These are phyloP conservation scores for Aphis gossypii DNA, from an alignment of 1,140 invertebrate genomes.

Conservation along the genomic window DNA sequence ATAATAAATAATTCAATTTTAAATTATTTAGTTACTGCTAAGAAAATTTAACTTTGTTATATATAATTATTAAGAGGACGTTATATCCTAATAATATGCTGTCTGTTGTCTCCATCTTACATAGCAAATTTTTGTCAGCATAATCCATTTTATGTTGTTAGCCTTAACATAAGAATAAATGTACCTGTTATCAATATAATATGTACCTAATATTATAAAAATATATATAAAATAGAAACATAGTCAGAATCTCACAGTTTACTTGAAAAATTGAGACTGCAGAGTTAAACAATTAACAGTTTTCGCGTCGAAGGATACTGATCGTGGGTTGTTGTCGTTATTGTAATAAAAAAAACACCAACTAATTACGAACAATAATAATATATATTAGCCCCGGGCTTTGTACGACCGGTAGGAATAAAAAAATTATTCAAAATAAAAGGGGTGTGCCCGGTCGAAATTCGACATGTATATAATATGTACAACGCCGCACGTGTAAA, in stretches of 20 bases:
- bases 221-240: neutral
- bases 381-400: neutral
- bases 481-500: constrained; percentile 16
- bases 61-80: no score
- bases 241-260: neutral
- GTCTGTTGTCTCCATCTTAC: no score
- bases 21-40: neutral
- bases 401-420: neutral
- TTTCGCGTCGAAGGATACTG: no score
- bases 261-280: neutral
- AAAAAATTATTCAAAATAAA: constrained; percentile 10
- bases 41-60: neutral
- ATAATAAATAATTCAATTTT: neutral
- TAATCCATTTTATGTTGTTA: no score
- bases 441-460: constrained; percentile 33
- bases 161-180: no score
- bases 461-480: neutral
- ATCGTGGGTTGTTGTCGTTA: no score
- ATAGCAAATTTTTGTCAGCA: no score
- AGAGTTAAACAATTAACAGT: neutral
- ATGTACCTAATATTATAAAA: no score
- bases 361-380: constrained; percentile 6
- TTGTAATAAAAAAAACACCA: constrained; percentile 2
- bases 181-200: no score
- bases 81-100: no score